These are phyloP conservation scores for Eurystomus gularis DNA, from an alignment of 2,113 vertebrate genomes.

Conservation along the genomic window DNA sequence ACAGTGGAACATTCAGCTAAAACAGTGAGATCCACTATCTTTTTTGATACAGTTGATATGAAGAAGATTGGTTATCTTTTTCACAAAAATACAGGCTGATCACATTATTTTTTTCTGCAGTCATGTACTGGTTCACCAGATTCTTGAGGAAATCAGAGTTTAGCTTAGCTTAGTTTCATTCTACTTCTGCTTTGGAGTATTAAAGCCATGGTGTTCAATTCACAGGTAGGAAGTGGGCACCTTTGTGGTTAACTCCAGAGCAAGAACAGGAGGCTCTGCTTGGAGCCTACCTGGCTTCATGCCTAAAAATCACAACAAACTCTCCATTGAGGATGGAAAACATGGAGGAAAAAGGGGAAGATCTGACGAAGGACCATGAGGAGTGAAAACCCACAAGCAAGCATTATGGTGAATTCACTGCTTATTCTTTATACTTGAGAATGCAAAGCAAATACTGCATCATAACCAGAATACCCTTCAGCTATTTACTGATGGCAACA, in stretches of 20 bases:
- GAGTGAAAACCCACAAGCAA: background rate
- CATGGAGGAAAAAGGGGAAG: rapidly evolving
- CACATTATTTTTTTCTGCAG: background rate
- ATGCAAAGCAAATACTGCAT: background rate
- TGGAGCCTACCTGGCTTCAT: background rate
- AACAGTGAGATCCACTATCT: background rate
- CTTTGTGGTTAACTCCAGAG: background rate
- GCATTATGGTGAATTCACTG: background rate
- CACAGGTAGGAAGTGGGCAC: background rate
- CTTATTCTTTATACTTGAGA: background rate
- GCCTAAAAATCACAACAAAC: background rate
- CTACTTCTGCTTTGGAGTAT: background rate
- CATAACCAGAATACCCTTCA: background rate
- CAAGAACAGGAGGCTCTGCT: background rate
- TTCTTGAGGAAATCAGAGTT: background rate
- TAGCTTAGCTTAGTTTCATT: background rate
- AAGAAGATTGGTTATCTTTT: background rate
- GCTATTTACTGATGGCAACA: background rate
- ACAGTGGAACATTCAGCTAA: background rate
- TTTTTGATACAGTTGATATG: background rate
- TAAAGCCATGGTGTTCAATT: background rate
- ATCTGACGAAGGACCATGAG: background rate
- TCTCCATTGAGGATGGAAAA: background rate
- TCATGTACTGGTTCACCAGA: background rate
- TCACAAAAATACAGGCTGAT: background rate